Evolutionary conservation across 2,797 vertebrate species (phyloP).

Genomic region (Tragelaphus eurycerus): DNA sequence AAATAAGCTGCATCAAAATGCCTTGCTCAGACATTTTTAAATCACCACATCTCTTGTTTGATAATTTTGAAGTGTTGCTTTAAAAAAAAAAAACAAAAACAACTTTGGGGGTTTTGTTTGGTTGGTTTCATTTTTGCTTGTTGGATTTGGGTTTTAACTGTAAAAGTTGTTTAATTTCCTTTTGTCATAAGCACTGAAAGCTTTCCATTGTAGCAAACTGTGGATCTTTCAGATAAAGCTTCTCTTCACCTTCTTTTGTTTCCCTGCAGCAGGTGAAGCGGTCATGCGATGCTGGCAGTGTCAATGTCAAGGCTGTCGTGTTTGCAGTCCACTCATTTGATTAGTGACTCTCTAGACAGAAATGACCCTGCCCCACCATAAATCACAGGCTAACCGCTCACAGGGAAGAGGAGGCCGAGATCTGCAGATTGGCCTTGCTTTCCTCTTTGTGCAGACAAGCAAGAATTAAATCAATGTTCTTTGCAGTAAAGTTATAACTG

Average conservation of each 20-base stretch:
- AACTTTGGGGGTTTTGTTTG: background rate
- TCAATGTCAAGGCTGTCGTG: background rate
- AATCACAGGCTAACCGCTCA: background rate
- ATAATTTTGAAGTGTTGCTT: background rate
- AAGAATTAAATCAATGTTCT: background rate
- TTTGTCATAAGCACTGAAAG: background rate
- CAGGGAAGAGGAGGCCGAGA: background rate
- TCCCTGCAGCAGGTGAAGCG: rapidly evolving
- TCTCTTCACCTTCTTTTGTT: background rate
- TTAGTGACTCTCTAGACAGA: too few species aligned
- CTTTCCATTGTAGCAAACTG: background rate
- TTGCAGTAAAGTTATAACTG: background rate
- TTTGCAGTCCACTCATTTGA: rapidly evolving
- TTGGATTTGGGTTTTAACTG: background rate
- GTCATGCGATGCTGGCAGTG: rapidly evolving
- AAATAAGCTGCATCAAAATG: background rate
- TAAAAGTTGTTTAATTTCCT: background rate
- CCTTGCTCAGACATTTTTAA: background rate
- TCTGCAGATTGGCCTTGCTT: background rate
- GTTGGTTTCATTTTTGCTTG: background rate
- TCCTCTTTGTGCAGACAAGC: background rate
- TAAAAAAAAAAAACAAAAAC: background rate
- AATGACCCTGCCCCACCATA: background rate
- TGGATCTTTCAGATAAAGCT: background rate
- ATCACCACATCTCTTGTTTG: background rate